phyloP scores from a whole-genome alignment of 2,113 vertebrate genomes.

The Festucalex cinctus region DNA sequence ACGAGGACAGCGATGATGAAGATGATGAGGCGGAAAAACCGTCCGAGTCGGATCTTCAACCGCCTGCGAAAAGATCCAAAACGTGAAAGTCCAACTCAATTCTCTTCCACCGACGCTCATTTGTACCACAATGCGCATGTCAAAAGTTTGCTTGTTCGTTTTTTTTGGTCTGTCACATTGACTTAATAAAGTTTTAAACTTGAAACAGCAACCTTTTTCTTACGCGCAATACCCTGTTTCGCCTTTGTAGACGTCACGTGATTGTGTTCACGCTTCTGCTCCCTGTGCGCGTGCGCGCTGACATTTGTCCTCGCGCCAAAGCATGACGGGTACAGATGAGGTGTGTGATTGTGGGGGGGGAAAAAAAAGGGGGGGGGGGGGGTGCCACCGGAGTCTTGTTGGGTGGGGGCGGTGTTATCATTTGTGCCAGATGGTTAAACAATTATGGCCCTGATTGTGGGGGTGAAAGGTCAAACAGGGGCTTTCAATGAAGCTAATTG shows the following conservation, averaged over 20 bases:
- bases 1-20: conserved; percentile 46
- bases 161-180: too few relatives aligned
- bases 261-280: too few relatives aligned
- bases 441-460: conserved; percentile 9
- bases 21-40: conserved; percentile 34
- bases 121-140: too few relatives aligned
- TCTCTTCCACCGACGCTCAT: too few relatives aligned
- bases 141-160: too few relatives aligned
- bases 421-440: conserved; percentile 31
- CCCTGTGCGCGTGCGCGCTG: not conserved
- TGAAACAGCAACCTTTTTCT: too few relatives aligned
- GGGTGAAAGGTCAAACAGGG: conserved; percentile 43
- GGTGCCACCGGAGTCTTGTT: conserved; percentile 14
- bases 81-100: conserved; percentile 5
- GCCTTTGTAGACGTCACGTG: too few relatives aligned
- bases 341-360: not conserved
- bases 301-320: not conserved
- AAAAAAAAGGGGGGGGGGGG: not conserved
- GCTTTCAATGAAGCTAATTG: conserved; percentile 41
- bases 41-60: conserved; percentile 28
- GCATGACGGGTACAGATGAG: not conserved
- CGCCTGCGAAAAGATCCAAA: conserved; percentile 61
- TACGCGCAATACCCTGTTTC: too few relatives aligned
- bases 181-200: not conserved
- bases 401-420: not conserved